Percentiles rank a stretch among this genome's conserved stretches.
phyloP scores from a whole-genome alignment of 1,140 invertebrate genomes.

The Plodia interpunctella region DNA sequence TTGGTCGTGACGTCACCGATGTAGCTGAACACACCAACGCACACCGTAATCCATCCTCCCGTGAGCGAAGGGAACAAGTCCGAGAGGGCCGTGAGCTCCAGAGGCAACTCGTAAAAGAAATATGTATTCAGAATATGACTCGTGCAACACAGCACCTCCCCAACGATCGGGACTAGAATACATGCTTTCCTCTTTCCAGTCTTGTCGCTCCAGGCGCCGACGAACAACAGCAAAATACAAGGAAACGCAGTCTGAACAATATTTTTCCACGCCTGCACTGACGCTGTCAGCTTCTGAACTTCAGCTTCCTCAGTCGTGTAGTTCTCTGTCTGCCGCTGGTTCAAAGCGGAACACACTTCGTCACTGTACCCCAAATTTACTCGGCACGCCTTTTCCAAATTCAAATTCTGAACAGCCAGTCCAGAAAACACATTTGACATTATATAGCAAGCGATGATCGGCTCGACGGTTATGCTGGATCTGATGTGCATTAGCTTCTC shows the following conservation, averaged over 20 bases:
- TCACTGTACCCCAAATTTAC: constrained; percentile 78
- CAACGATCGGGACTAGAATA: constrained; percentile 76
- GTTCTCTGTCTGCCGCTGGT: constrained; percentile 68
- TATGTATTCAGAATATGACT: constrained; percentile 77
- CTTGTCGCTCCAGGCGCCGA: constrained; percentile 80
- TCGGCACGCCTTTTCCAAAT: constrained; percentile 80
- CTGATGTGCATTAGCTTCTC: constrained; percentile 61
- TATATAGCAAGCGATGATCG: constrained; percentile 78
- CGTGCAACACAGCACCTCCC: constrained; percentile 71
- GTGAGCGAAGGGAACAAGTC: constrained; percentile 78
- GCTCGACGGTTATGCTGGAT: constrained; percentile 78
- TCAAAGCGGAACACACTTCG: constrained; percentile 77
- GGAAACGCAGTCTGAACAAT: constrained; percentile 77
- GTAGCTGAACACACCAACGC: constrained; percentile 79
- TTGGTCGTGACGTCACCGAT: constrained; percentile 79
- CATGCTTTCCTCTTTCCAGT: constrained; percentile 79
- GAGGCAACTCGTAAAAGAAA: constrained; percentile 74
- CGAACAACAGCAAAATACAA: constrained; percentile 76
- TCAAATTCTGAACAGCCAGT: constrained; percentile 78
- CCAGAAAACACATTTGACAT: constrained; percentile 78
- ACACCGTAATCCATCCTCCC: constrained; percentile 77
- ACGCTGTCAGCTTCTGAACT: constrained; percentile 78
- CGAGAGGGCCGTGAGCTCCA: constrained; percentile 74
- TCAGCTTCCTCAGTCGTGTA: constrained; percentile 73
- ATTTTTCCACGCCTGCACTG: constrained; percentile 78